These are phyloP conservation scores for Oscheius myriophilus DNA, from an alignment of 2,888 invertebrate genomes.

Conservation along the genomic window DNA sequence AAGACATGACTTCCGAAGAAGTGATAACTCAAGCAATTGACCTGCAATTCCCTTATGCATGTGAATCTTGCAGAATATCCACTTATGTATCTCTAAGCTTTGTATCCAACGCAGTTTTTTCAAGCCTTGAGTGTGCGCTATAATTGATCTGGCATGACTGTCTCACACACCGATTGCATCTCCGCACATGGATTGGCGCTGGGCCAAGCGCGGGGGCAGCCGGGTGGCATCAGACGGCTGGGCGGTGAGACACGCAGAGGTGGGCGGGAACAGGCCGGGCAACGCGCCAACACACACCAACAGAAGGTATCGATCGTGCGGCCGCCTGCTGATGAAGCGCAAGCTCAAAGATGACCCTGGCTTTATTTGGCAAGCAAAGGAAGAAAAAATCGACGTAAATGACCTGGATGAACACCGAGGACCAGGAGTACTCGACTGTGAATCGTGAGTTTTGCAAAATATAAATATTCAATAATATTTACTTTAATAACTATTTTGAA, in stretches of 20 bases:
- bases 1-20: too few species aligned
- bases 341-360: constrained; percentile 27
- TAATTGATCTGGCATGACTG: constrained; percentile 14
- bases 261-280: constrained; percentile 36
- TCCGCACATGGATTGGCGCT: constrained; percentile 10
- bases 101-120: not conserved
- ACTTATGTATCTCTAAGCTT: not conserved
- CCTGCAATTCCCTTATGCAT: too few species aligned
- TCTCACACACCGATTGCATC: not conserved
- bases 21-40: too few species aligned
- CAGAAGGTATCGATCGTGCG: constrained; percentile 30
- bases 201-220: constrained; percentile 16
- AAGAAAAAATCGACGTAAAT: constrained; percentile 38
- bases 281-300: constrained; percentile 42
- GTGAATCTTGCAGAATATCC: too few species aligned
- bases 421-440: constrained; percentile 44
- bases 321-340: constrained; percentile 30
- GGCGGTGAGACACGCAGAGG: constrained; percentile 30
- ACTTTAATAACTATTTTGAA: not conserved
- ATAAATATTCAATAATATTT: not conserved
- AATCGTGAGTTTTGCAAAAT: constrained; percentile 43
- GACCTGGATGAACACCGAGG: constrained; percentile 44
- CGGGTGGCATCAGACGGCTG: constrained; percentile 24
- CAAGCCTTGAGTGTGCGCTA: not conserved
- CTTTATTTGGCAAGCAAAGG: constrained; percentile 49